Evolutionary conservation across 2,113 vertebrate species (phyloP).

Genomic region (Pygoscelis adeliae): DNA sequence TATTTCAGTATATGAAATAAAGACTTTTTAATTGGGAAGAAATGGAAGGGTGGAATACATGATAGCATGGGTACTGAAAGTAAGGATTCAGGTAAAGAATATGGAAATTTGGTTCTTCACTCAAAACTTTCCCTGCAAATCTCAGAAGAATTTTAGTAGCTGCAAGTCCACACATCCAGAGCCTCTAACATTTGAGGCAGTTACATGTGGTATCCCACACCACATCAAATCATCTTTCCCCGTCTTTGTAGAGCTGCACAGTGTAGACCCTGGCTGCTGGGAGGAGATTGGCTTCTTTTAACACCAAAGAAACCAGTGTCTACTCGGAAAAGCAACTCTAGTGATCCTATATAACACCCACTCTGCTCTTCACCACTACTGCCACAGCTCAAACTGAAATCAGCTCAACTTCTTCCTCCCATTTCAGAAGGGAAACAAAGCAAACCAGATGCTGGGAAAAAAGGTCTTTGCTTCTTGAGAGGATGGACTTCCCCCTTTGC

Average conservation of each 20-base stretch:
- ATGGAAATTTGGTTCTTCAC: background rate
- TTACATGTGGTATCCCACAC: background rate
- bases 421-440: background rate
- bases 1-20: background rate
- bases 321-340: background rate
- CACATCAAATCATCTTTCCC: background rate
- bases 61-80: background rate
- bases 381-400: background rate
- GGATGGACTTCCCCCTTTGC: fast-evolving
- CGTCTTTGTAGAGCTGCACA: background rate
- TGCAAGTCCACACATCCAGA: background rate
- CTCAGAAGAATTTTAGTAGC: background rate
- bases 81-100: background rate
- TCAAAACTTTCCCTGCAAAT: background rate
- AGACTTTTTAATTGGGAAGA: background rate
- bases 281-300: background rate
- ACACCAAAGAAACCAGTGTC: background rate
- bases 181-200: background rate
- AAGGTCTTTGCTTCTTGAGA: background rate
- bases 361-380: background rate
- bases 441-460: background rate
- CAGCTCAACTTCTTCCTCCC: background rate
- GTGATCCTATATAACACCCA: background rate
- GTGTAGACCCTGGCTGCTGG: background rate
- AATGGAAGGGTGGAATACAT: background rate